Conservation (phyloP, 1,140 invertebrate genomes). For the Bathynomus jamesi region DNA sequence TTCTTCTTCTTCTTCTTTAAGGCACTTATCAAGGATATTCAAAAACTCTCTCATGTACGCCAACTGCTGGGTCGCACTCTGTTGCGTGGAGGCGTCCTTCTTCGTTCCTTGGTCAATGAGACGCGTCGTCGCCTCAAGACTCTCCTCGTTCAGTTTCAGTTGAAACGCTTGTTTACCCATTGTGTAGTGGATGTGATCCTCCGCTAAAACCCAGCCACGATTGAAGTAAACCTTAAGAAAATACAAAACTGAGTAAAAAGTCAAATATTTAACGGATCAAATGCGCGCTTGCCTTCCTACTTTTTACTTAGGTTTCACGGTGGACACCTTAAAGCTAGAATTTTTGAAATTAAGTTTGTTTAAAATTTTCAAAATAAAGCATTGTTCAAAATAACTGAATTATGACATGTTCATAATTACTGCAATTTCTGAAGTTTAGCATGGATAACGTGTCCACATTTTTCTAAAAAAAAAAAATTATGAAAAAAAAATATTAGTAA, state of each 20-base stretch:
- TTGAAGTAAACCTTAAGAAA: conserved; percentile 60
- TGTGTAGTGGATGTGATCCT: conserved; percentile 91
- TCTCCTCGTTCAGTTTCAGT: conserved; percentile 63
- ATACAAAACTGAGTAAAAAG: conserved; percentile 3
- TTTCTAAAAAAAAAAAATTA: too few species aligned
- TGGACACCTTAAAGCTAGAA: neutral
- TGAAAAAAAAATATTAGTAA: too few species aligned
- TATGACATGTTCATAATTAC: too few species aligned
- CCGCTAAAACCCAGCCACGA: conserved; percentile 78
- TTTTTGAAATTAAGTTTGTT: neutral
- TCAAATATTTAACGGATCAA: neutral
- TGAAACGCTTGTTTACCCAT: conserved; percentile 78
- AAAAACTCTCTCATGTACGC: conserved; percentile 83
- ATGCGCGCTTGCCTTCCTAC: conserved; percentile 1
- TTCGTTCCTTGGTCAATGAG: conserved; percentile 62
- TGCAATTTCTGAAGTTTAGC: too few species aligned
- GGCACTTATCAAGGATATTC: conserved; percentile 62
- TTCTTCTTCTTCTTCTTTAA: conserved; percentile 29
- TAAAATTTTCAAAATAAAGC: too few species aligned
- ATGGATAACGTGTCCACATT: too few species aligned
- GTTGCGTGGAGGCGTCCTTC: conserved; percentile 59
- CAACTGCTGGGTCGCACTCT: conserved; percentile 67
- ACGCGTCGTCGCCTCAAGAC: conserved; percentile 67
- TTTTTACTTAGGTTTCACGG: neutral
- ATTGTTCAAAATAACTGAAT: too few species aligned